Base-by-base conservation (phyloP, 2,797 vertebrate genomes). In the Acestrorhynchus altus region DNA sequence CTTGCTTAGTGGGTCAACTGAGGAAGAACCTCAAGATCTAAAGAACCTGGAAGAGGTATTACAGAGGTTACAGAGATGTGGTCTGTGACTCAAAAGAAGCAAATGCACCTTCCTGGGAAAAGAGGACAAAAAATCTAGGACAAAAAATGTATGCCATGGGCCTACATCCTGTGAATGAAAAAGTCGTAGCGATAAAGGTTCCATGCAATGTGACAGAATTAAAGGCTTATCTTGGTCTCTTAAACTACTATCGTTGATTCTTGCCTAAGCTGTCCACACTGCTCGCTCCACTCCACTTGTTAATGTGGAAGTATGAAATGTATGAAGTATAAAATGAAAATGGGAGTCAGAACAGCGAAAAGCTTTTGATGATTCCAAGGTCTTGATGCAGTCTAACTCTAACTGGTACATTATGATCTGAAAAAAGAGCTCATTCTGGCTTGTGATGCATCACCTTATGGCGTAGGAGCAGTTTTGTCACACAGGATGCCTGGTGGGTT, bases 101-200 rank as follows among this genome's bases (percentile, higher is more conserved):
- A 56, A 57, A 42, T 57, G 68, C 40, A 71, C 28, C 8, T 70
- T 70, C n/a, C 28, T 54, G 28, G 47, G 31, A 52, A 52, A 52
- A 20, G 67, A 52, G n/a, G 28, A 39, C n/a, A n/a, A n/a, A n/a
- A n/a, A 8, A 4, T 69, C 8, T 69, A 2, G 47, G 66, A n/a
- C 67, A 52, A 24, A 69, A 20, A 40, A 52, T 54, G 8, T 28
- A 54, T 40, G 67, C 28, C 4, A 22, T 13, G 1, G 66, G 66
- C 24, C 18, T 39, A 20, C 47, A 69, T 9, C 28, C 31, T 0
- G 22, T 24, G 3, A 18, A 26, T n/a, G 26, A 61, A 12, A 49
- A 49, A 9, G 16, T 72, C 24, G 15, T 1, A 0, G 40, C 40
- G 12, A 35, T 72, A 11, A 18, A 51, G 10, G 24, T 20, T 9